Evolutionary conservation across 2,113 vertebrate genomes (phyloP), one percentile per base, ranked within the genome.

Genomic region (Cochlearius cochlearius): DNA sequence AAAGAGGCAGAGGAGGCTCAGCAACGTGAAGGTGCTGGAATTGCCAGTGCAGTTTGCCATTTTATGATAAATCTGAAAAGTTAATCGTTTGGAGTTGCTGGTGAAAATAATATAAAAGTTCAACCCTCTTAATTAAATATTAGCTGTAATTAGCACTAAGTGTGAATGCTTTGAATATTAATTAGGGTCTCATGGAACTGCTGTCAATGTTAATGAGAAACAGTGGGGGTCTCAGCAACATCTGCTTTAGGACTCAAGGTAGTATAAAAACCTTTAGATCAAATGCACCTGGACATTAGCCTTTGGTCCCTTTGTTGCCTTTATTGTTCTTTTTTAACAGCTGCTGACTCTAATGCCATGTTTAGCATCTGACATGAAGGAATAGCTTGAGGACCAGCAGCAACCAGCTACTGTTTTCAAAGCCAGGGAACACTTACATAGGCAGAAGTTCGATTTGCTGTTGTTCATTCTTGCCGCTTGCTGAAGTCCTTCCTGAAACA

Each of bases 81-180:
- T 55, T 41, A 90, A 69, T 68, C 2, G 4, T 97, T 91, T 94
- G 90, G 94, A 97, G 92, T 82, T 92, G n/a, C 87, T 78, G 73
- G 62, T 95, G 94, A 96, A 96, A 97, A 95, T 93, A 92, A 95
- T 96, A 78, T 71, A 63, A 50, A 97, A 97, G 91, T 97, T 97
- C 90, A 88, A 49, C 82, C 92, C 86, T 98, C 96, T 98, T 98
- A 98, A 98, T 98, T 98, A 98, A 99, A 97, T 98, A 98, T 98
- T 98, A 98, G 94, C 91, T 97, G 92, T 98, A 98, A 98, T 98
- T 99, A 98, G 97, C 95, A 86, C 87, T 80, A 96, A 98, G 96
- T 96, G 92, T 95, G 97, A 97, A 96, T 96, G 93, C 92, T 96
- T 97, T 83, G 97, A 97, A 98, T 98, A 98, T 98, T 97, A 98